Conservation (phyloP, 2,113 vertebrate genomes). For the Gopherus flavomarginatus region DNA sequence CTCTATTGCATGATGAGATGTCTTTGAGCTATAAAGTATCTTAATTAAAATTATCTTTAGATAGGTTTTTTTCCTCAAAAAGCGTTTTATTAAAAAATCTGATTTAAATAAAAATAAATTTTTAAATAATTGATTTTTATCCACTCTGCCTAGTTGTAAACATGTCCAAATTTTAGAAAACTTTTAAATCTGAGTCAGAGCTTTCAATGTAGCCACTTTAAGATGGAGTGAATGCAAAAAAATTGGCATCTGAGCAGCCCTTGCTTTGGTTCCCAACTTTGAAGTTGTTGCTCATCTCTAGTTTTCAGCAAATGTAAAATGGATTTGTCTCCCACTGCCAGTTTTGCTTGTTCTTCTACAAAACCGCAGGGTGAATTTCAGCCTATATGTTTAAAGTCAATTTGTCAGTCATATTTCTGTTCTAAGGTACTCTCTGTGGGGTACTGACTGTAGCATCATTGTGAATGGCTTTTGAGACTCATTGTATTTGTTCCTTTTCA, state of each 20-base stretch:
- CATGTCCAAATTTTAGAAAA: neutral
- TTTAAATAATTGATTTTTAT: no score
- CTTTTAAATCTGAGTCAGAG: neutral
- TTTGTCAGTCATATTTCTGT: neutral
- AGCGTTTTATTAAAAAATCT: no score
- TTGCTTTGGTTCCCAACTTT: no score
- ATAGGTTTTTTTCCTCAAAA: no score
- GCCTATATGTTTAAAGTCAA: neutral
- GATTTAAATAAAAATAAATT: no score
- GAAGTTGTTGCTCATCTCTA: neutral
- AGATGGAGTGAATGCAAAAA: neutral
- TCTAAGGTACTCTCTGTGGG: neutral
- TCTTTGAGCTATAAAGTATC: no score
- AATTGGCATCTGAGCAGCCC: no score
- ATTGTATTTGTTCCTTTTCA: neutral
- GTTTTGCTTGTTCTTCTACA: neutral
- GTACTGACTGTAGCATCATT: slow-evolving; percentile 2
- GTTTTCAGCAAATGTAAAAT: neutral
- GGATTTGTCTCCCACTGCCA: neutral
- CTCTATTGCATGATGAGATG: no score
- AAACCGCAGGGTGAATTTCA: neutral
- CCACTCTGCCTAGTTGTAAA: neutral
- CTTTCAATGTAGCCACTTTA: neutral
- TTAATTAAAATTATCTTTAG: no score
- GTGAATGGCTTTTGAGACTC: neutral